These are phyloP conservation scores for Pelecanoides urinatrix DNA, from an alignment of 2,113 vertebrate genomes.

Conservation along the genomic window DNA sequence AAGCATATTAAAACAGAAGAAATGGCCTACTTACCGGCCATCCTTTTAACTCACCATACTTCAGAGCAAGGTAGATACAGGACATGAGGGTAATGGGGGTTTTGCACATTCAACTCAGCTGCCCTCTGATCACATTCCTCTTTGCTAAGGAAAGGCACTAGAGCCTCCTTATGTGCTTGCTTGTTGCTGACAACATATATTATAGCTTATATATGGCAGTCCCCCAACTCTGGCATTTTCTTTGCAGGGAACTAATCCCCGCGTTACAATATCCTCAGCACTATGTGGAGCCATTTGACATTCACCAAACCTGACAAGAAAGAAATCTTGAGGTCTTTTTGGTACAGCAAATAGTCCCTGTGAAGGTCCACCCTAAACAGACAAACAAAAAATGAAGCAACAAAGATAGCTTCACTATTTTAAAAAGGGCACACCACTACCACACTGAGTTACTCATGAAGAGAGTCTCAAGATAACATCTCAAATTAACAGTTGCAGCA, in stretches of 20 bases:
- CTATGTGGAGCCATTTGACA: background rate
- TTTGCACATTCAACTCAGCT: background rate
- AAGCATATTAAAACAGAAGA: background rate
- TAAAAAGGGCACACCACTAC: background rate
- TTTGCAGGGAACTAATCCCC: background rate
- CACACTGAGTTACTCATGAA: fast-evolving
- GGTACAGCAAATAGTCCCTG: background rate
- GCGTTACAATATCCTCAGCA: background rate
- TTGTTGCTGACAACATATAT: background rate
- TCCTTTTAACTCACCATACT: background rate
- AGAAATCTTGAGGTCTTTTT: background rate
- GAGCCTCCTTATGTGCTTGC: background rate
- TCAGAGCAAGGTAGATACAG: background rate
- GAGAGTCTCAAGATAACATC: background rate
- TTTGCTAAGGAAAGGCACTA: background rate
- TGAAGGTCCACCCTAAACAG: background rate
- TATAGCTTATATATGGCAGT: background rate
- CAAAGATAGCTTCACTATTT: background rate
- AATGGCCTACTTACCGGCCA: background rate
- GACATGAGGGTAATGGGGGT: background rate
- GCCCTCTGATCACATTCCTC: background rate
- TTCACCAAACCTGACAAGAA: background rate
- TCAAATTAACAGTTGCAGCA: background rate
- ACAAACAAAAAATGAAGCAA: background rate
- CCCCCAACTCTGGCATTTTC: background rate